Evolutionary conservation across 2,113 vertebrate species (phyloP).

Genomic region (Coreoperca whiteheadi): DNA sequence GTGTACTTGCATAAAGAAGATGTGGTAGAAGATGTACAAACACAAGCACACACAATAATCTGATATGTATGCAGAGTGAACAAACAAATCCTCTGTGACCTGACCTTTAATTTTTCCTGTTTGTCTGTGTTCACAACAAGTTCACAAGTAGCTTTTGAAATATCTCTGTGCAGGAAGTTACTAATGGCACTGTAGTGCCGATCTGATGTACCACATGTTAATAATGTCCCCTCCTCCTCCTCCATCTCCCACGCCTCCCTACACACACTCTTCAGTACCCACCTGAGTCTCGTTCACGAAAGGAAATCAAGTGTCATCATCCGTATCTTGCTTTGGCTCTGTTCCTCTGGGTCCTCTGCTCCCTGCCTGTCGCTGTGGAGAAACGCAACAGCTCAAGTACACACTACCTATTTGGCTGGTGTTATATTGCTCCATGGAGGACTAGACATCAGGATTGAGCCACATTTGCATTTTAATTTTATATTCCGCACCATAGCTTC

Average conservation of each 20-base stretch:
- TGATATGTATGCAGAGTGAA: conserved; percentile 45
- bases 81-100: conserved; percentile 40
- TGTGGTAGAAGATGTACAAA: background rate
- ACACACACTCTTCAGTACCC: conserved; percentile 45
- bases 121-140: conserved; percentile 54
- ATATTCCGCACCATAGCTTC: conserved; percentile 62
- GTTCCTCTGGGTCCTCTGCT: conserved; percentile 48
- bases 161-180: conserved; percentile 28
- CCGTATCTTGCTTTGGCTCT: conserved; percentile 57
- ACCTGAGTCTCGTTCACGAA: conserved; percentile 66
- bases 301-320: conserved; percentile 75
- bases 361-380: conserved; percentile 32
- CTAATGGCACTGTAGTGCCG: conserved; percentile 23
- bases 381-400: conserved; percentile 47
- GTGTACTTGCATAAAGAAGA: background rate
- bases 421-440: conserved; percentile 67
- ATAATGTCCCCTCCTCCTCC: conserved; percentile 17
- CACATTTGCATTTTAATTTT: conserved; percentile 83
- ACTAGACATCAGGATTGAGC: conserved; percentile 62
- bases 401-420: conserved; percentile 70
- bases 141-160: conserved; percentile 64
- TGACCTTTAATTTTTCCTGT: conserved; percentile 64
- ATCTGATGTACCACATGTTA: conserved; percentile 52
- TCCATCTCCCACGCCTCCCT: conserved; percentile 13
- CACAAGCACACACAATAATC: background rate